These are phyloP conservation scores for Platycheirus rosarum DNA, from an alignment of 2,888 invertebrate genomes.

Conservation along the genomic window DNA sequence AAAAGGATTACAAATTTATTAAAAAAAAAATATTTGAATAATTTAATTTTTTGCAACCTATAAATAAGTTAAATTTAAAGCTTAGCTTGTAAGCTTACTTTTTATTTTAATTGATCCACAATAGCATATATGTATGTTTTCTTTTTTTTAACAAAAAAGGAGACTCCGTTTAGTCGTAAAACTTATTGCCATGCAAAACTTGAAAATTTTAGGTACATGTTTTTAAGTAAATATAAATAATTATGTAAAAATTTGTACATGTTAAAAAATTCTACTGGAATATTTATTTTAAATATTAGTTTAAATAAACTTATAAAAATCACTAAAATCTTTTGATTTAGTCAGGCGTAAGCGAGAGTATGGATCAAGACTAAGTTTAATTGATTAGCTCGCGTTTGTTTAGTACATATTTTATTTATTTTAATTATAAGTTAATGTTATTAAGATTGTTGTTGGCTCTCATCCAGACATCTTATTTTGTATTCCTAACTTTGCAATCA, in stretches of 20 bases:
- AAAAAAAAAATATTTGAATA: slow-evolving; percentile 53
- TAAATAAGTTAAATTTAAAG: slow-evolving; percentile 40
- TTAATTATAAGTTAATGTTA: too few relatives aligned
- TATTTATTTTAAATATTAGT: slow-evolving; percentile 62
- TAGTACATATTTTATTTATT: too few relatives aligned
- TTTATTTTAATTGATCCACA: neutral
- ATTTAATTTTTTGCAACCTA: slow-evolving; percentile 9
- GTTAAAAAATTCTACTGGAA: slow-evolving; percentile 29
- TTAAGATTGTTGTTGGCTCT: too few relatives aligned
- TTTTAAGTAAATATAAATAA: slow-evolving; percentile 26
- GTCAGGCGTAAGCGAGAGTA: too few relatives aligned
- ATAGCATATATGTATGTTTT: slow-evolving; percentile 4
- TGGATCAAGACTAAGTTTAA: too few relatives aligned
- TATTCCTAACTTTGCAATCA: too few relatives aligned
- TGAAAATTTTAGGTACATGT: neutral
- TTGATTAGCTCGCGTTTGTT: too few relatives aligned
- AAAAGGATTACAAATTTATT: slow-evolving; percentile 35
- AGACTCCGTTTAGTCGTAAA: slow-evolving; percentile 36
- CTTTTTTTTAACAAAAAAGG: slow-evolving; percentile 5
- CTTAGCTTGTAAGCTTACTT: slow-evolving; percentile 34
- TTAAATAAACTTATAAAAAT: slow-evolving; percentile 49
- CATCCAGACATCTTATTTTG: too few relatives aligned
- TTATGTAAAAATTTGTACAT: slow-evolving; percentile 5
- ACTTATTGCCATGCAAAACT: slow-evolving; percentile 12
- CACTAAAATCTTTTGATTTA: slow-evolving; percentile 19